Percentiles rank a stretch among this genome's conserved stretches.
Conservation (phyloP, 2,797 vertebrate genomes). For the Microctenopoma stevenorrisi region DNA sequence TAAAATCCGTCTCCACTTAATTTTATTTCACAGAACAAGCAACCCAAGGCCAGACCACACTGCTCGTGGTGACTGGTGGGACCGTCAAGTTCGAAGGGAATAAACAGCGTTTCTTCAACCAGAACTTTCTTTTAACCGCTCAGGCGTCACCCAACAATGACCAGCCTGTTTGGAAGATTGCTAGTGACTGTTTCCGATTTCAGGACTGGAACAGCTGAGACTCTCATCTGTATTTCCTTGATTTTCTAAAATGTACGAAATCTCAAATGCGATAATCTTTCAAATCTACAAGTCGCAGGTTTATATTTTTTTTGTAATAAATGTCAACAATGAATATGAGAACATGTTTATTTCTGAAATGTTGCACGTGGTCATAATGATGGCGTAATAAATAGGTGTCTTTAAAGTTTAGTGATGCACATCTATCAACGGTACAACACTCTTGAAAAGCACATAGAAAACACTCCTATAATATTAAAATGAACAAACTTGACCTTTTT, state of each 20-base stretch:
- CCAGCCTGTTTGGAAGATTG: slow-evolving; percentile 95
- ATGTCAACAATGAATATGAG: slow-evolving; percentile 56
- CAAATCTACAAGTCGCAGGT: not conserved
- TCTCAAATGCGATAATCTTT: not conserved
- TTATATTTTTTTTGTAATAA: slow-evolving; percentile 47
- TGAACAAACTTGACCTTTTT: slow-evolving; percentile 13
- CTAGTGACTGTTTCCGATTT: slow-evolving; percentile 97
- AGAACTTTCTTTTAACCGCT: slow-evolving; percentile 95
- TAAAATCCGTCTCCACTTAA: not conserved
- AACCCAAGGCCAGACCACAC: slow-evolving; percentile 92
- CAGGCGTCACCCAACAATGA: slow-evolving; percentile 88
- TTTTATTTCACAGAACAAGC: slow-evolving; percentile 88
- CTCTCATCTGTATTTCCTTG: not conserved
- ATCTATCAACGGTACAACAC: slow-evolving; percentile 41
- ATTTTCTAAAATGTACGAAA: not conserved
- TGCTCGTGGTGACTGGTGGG: slow-evolving; percentile 94
- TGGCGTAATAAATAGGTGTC: slow-evolving; percentile 64
- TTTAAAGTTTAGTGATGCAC: slow-evolving; percentile 27
- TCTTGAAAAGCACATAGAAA: slow-evolving; percentile 57
- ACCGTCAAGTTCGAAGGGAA: slow-evolving; percentile 96
- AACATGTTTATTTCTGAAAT: slow-evolving; percentile 75
- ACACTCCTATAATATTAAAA: slow-evolving; percentile 44
- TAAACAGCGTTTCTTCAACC: slow-evolving; percentile 94
- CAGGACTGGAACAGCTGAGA: slow-evolving; percentile 91
- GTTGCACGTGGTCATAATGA: slow-evolving; percentile 59